phyloP scores from a whole-genome alignment of 92 coral and sea anemone species.

The Epizoanthus scotinus region DNA sequence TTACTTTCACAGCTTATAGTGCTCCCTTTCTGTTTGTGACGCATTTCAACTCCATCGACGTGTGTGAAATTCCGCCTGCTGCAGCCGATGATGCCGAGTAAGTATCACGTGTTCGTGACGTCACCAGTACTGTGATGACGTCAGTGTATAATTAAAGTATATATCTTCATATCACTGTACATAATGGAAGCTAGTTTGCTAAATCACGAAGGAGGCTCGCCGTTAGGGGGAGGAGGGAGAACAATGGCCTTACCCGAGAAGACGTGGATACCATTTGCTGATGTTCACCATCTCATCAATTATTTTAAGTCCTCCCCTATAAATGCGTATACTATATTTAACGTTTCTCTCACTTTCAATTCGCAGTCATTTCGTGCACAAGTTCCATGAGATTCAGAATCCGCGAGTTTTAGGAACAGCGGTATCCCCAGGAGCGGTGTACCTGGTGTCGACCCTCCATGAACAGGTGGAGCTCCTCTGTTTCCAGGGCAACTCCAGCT shows the following conservation, averaged over 20 bases:
- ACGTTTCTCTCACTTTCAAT: conserved; percentile 26
- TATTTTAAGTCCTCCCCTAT: too few species aligned
- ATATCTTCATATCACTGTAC: too few species aligned
- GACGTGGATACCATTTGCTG: too few species aligned
- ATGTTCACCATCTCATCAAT: too few species aligned
- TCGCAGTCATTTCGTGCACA: conserved; percentile 85
- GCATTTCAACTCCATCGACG: conserved; percentile 96
- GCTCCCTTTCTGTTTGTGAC: conserved; percentile 93
- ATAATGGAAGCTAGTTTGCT: too few species aligned
- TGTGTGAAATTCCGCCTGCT: conserved; percentile 88
- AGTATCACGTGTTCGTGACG: conserved; percentile 21
- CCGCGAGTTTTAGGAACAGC: conserved; percentile 97
- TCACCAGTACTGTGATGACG: background rate
- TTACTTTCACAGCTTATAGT: conserved; percentile 75
- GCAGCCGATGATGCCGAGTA: conserved; percentile 71
- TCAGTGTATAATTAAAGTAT: background rate
- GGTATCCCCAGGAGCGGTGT: conserved; percentile 89
- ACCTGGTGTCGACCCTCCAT: conserved; percentile 85
- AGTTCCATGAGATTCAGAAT: conserved; percentile 88
- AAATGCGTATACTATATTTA: too few species aligned
- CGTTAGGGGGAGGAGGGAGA: too few species aligned
- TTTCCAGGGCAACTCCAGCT: conserved; percentile 88
- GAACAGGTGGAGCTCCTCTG: conserved; percentile 93
- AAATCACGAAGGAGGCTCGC: too few species aligned
- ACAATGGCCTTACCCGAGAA: too few species aligned